Evolutionary conservation across 92 coral and sea anemone genomes (phyloP).

Genomic region (Heliopora coerulea): DNA sequence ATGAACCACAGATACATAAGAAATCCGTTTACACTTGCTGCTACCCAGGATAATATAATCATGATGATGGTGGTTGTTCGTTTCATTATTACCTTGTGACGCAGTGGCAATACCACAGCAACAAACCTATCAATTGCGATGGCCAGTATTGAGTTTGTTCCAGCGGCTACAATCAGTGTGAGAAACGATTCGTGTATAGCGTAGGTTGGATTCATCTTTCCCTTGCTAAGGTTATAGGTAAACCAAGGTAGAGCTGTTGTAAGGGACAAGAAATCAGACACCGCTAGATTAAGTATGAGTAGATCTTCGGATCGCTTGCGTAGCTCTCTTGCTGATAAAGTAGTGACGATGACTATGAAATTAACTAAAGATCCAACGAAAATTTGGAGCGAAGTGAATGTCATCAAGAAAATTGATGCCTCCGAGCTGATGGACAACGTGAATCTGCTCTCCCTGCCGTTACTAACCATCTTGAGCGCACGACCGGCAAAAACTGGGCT

Average conservation of each 20-base stretch:
- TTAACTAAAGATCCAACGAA: background rate
- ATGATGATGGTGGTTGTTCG: background rate
- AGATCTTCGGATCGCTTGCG: background rate
- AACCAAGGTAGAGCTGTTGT: background rate
- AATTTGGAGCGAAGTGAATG: background rate
- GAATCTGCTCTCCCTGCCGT: background rate
- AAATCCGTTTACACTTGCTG: background rate
- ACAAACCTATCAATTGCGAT: slow-evolving; percentile 1
- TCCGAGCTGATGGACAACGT: background rate
- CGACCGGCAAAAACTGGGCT: too few species aligned
- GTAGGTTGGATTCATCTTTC: background rate
- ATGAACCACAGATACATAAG: background rate
- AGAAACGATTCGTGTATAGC: background rate
- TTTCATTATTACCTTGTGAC: background rate
- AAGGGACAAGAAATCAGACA: background rate
- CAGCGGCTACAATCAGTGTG: background rate
- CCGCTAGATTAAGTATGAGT: background rate
- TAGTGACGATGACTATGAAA: background rate
- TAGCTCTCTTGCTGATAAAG: background rate
- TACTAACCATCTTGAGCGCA: background rate
- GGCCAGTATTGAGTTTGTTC: background rate
- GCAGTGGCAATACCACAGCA: slow-evolving; percentile 15
- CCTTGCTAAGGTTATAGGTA: background rate
- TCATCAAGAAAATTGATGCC: background rate
- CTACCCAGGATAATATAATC: background rate